Base-by-base conservation (phyloP, 2,888 invertebrate genomes). In the Coelopa pilipes region DNA sequence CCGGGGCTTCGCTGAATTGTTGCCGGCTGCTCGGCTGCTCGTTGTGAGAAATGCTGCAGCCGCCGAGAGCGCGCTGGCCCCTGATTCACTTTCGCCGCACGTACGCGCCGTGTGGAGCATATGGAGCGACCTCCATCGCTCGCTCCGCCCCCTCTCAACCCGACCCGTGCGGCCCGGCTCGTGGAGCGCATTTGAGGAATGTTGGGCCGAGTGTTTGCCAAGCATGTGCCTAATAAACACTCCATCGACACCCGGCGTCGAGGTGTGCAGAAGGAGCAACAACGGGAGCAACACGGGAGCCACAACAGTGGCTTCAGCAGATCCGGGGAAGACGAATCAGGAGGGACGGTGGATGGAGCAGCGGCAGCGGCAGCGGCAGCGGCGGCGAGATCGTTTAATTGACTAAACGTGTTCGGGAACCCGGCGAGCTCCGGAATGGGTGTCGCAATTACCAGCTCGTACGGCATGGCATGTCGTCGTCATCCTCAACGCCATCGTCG, bases 61-160 rank as follows among this genome's bases (percentile, higher is more conserved):
- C 62, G 45, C 70, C 62, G 50, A 59, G 60, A 70, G 21, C 55
- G 55, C 45, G 24, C 46, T 62, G 47, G 47, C 47, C 24, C 69
- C 75, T 79, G 72, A 78, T 79, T 79, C 77, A 79, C 79, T 79
- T 79, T 79, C 77, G 72, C 75, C 77, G 76, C 79, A 79, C 79
- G 79, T 79, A 75, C 73, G n/a, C 59, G 46, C 13, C 46, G 45
- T 69, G 69, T 69, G 69, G 46, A 68, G 34, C 67, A 53, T 53
- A 68, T 53, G 34, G 53, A 57, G 55, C n/a, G 68, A 46, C 55
- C 17, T 45, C 55, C 65, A 65, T 34, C 17, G 17, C 11, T 3
- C 17, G 12, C 45, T n/a, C 10, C 17, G 63, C 17, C 12, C 65
- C n/a, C 47, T 12, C 34, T 12, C 15, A 2, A 7, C 7, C 24